Percentiles rank a stretch among this genome's conserved stretches.
phyloP scores from a whole-genome alignment of 2,888 invertebrate species.

The Sialis lutaria region DNA sequence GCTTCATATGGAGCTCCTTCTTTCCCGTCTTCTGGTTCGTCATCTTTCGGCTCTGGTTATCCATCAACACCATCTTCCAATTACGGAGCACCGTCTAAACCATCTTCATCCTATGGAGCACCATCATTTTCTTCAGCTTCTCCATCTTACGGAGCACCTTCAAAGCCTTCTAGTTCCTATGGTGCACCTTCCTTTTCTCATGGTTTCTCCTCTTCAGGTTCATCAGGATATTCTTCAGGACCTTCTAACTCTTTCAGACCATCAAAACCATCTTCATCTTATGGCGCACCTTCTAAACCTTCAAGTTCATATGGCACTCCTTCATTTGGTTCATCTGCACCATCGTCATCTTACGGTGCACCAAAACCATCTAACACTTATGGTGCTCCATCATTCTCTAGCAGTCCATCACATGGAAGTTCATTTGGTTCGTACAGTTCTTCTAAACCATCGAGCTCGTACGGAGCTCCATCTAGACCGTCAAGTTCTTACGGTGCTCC shows the following conservation, averaged over 20 bases:
- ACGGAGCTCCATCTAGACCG: conserved; percentile 20
- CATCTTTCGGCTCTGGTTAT: conserved; percentile 1
- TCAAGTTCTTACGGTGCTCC: conserved; percentile 20
- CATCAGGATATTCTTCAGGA: too few species aligned
- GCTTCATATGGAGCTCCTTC: conserved; percentile 22
- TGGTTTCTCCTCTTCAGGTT: conserved; percentile 12
- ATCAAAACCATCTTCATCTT: conserved; percentile 10
- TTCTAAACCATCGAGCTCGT: conserved; percentile 20
- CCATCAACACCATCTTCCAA: conserved; percentile 32
- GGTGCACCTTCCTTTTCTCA: conserved; percentile 17
- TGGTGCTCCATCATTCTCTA: conserved; percentile 12
- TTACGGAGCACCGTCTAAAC: conserved; percentile 30
- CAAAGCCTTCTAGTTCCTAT: conserved; percentile 16
- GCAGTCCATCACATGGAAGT: conserved; percentile 14
- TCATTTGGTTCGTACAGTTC: conserved; percentile 28
- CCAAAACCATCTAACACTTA: conserved; percentile 14
- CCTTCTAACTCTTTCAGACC: conserved; percentile 1
- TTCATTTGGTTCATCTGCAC: conserved; percentile 1
- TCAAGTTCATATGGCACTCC: conserved; percentile 9
- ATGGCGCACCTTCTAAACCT: conserved; percentile 12
- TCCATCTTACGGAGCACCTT: conserved; percentile 20
- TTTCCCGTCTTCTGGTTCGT: conserved; percentile 13
- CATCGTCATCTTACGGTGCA: conserved; percentile 22
- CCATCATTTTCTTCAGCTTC: conserved; percentile 15
- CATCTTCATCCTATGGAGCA: conserved; percentile 20